Percentiles rank a stretch among this genome's conserved stretches.
Conservation (phyloP, 2,888 invertebrate genomes). For the Melipona beecheii region DNA sequence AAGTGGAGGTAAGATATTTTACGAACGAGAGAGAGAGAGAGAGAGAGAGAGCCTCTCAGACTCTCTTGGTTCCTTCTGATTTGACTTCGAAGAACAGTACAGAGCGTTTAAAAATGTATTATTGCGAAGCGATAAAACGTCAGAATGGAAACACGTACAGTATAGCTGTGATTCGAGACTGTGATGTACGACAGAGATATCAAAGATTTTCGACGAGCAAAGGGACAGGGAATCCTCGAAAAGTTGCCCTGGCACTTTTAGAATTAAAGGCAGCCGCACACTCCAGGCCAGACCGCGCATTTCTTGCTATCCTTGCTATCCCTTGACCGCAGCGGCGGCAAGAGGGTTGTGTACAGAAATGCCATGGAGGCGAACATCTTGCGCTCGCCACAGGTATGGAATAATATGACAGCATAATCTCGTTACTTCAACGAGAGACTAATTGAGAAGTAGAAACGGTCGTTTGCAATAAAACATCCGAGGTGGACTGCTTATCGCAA, state of each 20-base stretch:
- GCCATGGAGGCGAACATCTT: constrained; percentile 57
- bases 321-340: constrained; percentile 63
- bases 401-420: constrained; percentile 55
- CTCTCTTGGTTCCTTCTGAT: too few relatives aligned
- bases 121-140: too few relatives aligned
- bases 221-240: constrained; percentile 25
- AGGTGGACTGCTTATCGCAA: too few relatives aligned
- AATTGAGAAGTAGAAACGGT: constrained; percentile 22
- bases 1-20: too few relatives aligned
- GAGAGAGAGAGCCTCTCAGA: too few relatives aligned
- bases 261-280: constrained; percentile 52
- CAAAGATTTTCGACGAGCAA: background rate
- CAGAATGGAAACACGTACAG: too few relatives aligned
- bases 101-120: too few relatives aligned
- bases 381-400: constrained; percentile 53
- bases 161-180: too few relatives aligned
- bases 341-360: constrained; percentile 61
- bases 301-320: constrained; percentile 60
- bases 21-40: too few relatives aligned
- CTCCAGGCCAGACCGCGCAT: constrained; percentile 59
- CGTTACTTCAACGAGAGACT: constrained; percentile 43
- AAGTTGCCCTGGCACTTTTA: constrained; percentile 32
- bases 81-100: too few relatives aligned
- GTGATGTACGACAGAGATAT: background rate
- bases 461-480: too few relatives aligned